A percentile compares a stretch with the other conserved stretches of the same genome.
Evolutionary conservation across 1,140 invertebrate genomes (phyloP).

Genomic region (Caenorhabditis latens): DNA sequence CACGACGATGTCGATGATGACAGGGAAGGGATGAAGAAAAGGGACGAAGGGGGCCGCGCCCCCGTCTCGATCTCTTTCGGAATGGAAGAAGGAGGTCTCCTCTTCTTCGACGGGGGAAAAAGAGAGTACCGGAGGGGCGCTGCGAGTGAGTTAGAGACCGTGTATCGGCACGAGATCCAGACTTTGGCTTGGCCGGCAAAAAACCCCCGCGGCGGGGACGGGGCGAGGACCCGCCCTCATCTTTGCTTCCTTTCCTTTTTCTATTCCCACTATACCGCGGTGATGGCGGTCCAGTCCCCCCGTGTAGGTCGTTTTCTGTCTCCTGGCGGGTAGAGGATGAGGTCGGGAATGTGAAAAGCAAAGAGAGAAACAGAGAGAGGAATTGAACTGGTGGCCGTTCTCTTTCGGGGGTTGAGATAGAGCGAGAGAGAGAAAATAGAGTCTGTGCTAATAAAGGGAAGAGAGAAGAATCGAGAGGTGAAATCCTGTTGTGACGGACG

Average conservation of each 20-base stretch:
- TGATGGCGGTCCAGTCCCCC: conserved; percentile 8
- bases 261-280: background rate
- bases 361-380: conserved; percentile 27
- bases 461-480: background rate
- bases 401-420: background rate
- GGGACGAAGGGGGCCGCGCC: conserved; percentile 30
- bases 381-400: conserved; percentile 22
- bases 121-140: conserved; percentile 51
- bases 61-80: conserved; percentile 40
- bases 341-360: conserved; percentile 55
- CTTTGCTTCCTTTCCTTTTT: background rate
- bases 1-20: conserved; percentile 39
- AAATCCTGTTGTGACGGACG: conserved; percentile 22
- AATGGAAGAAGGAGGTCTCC: conserved; percentile 51
- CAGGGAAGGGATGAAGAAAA: conserved; percentile 42
- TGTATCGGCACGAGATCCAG: background rate
- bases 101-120: conserved; percentile 7
- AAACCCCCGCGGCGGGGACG: conserved; percentile 29
- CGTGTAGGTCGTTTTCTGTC: conserved; percentile 13
- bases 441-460: conserved; percentile 49
- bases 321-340: conserved; percentile 38
- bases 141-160: conserved; percentile 6
- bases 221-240: conserved; percentile 31
- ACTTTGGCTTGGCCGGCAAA: conserved; percentile 51
- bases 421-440: background rate